Evolutionary conservation across 2,113 vertebrate genomes (phyloP).

Genomic region (Colossoma macropomum): DNA sequence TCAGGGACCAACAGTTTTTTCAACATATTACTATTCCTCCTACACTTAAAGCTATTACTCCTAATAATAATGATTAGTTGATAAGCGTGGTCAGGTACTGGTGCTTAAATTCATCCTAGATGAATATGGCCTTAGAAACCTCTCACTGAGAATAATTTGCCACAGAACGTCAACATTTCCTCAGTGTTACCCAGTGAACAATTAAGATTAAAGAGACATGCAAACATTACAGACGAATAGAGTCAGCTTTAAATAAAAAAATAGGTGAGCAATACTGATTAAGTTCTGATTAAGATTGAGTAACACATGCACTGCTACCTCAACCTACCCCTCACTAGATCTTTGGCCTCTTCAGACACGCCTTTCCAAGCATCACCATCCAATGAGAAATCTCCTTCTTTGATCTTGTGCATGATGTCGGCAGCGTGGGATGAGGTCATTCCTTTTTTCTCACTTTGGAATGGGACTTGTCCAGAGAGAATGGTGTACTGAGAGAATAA

Average conservation of each 20-base stretch:
- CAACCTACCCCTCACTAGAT: conserved; percentile 86
- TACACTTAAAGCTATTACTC: conserved; percentile 17
- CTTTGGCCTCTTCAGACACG: conserved; percentile 89
- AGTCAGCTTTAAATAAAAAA: not conserved
- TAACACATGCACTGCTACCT: not conserved
- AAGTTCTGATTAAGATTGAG: not conserved
- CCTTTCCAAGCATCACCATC: conserved; percentile 89
- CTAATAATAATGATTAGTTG: conserved; percentile 28
- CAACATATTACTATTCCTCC: conserved; percentile 22
- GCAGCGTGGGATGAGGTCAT: conserved; percentile 85
- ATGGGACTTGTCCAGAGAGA: conserved; percentile 92
- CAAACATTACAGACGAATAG: not conserved
- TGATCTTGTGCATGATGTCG: conserved; percentile 93
- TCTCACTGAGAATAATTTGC: not conserved
- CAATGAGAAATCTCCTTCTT: conserved; percentile 89
- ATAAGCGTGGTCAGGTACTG: conserved; percentile 31
- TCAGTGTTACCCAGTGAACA: not conserved
- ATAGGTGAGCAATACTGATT: not conserved
- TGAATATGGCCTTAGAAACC: not conserved
- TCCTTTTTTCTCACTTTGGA: conserved; percentile 84
- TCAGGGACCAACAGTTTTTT: not conserved
- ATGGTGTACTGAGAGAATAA: conserved; percentile 85
- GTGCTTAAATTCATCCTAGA: conserved; percentile 22
- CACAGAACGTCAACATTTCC: not conserved
- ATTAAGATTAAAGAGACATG: not conserved